Base-by-base conservation (phyloP, 2,888 invertebrate species). In the Leptothorax acervorum region DNA sequence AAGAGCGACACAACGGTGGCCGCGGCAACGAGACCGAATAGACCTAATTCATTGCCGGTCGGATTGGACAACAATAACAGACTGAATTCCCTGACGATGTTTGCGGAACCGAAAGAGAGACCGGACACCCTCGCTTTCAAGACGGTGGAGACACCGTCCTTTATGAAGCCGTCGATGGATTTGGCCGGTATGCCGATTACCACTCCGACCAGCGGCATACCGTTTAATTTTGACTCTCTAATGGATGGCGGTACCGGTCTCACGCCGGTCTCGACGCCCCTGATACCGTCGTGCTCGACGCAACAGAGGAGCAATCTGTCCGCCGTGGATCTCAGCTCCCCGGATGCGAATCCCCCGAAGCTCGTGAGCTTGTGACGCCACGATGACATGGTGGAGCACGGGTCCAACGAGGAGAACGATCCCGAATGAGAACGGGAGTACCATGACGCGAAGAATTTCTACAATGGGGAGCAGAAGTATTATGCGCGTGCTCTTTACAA, bases 161-260 rank as follows among this genome's bases (percentile, higher is more conserved):
- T 93, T 82, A 94, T 94, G 94, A 94, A 94, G 84, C 95, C 95
- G 42, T 94, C 96, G 88, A 96, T 96, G 89, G 97, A 97, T 92
- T 96, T 97, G 87, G 96, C 97, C 51, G 98, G 98, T 82, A 96
- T 98, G 88, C 96, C 98, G 91, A 98, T 98, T 92, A 97, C 97
- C 87, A 98, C 98, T 15, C 99, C 99, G 0, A 98, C 98, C 86
- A 97, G 97, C 92, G 98, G 98, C 74, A 97, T 98, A 89, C 97
- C 97, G 91, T 98, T 98, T 95, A 98, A 98, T 95, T 98, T 98
- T 94, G 99, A 99, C 93, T 98, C 98, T 90, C 96, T 99, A 85
- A 98, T 99, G 97, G 98, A 98, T 92, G 98, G 98, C 74, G 98
- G 98, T 92, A 98, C 99, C 2, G 98, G 99, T 0, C 95, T 99